phyloP scores from a whole-genome alignment of 2,113 vertebrate species.

The Gulo gulo region DNA sequence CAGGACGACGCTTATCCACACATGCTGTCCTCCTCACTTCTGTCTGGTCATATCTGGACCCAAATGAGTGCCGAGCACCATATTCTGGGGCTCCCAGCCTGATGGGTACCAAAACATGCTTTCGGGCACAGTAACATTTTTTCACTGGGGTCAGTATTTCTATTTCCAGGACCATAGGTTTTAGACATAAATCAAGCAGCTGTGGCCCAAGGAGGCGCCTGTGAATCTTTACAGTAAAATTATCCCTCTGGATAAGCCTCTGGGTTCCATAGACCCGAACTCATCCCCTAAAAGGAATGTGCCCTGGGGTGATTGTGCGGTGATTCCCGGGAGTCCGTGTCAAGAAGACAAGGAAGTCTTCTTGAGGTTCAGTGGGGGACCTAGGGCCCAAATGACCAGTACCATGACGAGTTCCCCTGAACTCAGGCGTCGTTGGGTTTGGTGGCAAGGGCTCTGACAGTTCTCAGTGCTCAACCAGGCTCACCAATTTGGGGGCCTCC shows the following conservation, averaged over 20 bases:
- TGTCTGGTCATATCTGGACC: not conserved
- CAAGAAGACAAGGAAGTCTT: accelerated
- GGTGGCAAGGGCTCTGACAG: not conserved
- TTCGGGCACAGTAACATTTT: not conserved
- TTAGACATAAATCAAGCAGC: not conserved
- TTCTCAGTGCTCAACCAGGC: not conserved
- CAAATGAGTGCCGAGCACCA: not conserved
- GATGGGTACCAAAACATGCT: not conserved
- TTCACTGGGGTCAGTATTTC: not conserved
- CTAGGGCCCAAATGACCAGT: not conserved
- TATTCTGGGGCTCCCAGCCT: not conserved
- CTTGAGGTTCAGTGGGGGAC: not conserved
- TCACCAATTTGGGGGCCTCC: not conserved
- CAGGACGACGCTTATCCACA: not conserved
- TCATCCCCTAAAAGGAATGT: too few relatives aligned
- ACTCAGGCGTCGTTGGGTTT: not conserved
- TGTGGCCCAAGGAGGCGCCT: not conserved
- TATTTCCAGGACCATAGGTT: not conserved
- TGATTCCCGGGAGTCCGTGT: accelerated
- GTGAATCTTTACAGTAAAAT: not conserved
- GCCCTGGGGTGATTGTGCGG: not conserved
- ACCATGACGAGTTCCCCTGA: not conserved
- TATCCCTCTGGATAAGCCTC: not conserved
- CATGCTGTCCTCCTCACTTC: not conserved
- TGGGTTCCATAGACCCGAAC: not conserved